A percentile compares a stretch with the other conserved stretches of the same genome.
phyloP scores from a whole-genome alignment of 2,113 vertebrate species.

The Patagioenas fasciata region DNA sequence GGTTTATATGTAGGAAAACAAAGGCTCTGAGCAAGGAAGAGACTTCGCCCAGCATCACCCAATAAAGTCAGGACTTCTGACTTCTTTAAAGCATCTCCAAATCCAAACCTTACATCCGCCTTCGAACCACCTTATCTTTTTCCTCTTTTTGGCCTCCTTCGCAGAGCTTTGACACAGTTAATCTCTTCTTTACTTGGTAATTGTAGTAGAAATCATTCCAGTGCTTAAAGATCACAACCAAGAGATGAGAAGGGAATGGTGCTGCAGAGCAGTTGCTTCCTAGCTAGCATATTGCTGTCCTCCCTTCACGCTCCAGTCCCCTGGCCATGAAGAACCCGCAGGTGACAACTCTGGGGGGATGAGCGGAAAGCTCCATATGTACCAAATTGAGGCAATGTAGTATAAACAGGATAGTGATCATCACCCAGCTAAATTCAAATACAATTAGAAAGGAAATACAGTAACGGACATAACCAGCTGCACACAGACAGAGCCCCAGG shows the following conservation, averaged over 20 bases:
- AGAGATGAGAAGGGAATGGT: neutral
- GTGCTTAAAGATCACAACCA: neutral
- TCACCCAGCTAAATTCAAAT: neutral
- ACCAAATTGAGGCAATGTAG: rapidly evolving
- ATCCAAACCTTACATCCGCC: neutral
- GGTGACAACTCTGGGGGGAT: neutral
- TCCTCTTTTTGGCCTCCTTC: neutral
- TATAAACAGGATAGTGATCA: neutral
- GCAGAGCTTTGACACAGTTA: neutral
- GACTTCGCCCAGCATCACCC: neutral
- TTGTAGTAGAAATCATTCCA: neutral
- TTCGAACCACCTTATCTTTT: neutral
- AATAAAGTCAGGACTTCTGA: neutral
- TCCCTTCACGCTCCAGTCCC: neutral
- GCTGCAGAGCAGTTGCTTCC: neutral
- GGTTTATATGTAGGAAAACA: neutral
- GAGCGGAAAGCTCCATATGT: neutral
- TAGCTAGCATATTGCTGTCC: neutral
- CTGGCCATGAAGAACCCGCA: neutral
- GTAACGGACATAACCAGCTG: neutral
- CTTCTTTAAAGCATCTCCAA: neutral
- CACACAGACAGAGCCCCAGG: constrained; percentile 6
- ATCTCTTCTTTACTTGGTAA: neutral
- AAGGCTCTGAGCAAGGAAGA: neutral
- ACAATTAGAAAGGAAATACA: neutral